Base-by-base conservation (phyloP, 2,797 vertebrate genomes). In the Antrozous pallidus region DNA sequence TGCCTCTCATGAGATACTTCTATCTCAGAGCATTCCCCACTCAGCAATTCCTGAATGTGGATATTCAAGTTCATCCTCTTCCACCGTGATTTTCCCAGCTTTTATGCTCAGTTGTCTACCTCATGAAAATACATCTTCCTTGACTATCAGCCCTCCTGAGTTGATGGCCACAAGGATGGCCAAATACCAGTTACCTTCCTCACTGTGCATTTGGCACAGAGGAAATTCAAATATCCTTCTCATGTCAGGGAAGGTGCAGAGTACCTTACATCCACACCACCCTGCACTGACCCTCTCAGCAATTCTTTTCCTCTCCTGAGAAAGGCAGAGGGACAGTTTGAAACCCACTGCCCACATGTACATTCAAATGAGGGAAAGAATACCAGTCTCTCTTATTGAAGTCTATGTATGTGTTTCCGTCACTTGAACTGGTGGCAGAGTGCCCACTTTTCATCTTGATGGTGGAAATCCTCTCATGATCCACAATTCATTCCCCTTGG, bases 371-470 rank as follows among this genome's bases (percentile, higher is more conserved):
- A 65, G 28, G 28, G 12, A 54, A 47, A 16, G n/a, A n/a, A 38
- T 3, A 42, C 14, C 5, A 49, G 18, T 54, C 8, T 47, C 26
- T 78, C 17, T 51, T 45, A n/a, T 10, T 79, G 9, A 1, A 73
- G 14, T 28, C 4, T 18, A 47, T 0, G 36, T 47, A 18, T 3
- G 0, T 3, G 13, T 45, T 31, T 4, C 13, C 24, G 33, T 49
- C 16, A 38, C 16, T 71, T 28, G n/a, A 45, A 70, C 24, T 54
- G 22, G 22, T 33, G 79, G 20, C 4, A 84, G 10, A 51, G 3
- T 40, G 3, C 6, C 14, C 4, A 63, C 24, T 17, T 90, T 42
- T 83, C 28, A 45, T 22, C 12, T 28, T 47, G 24, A 31, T 1
- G 6, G 24, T 56, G n/a, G 2, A 20, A 73, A 10, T 2, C 2